Conservation (phyloP, 2,888 invertebrate species). For the Campoletis raptor region DNA sequence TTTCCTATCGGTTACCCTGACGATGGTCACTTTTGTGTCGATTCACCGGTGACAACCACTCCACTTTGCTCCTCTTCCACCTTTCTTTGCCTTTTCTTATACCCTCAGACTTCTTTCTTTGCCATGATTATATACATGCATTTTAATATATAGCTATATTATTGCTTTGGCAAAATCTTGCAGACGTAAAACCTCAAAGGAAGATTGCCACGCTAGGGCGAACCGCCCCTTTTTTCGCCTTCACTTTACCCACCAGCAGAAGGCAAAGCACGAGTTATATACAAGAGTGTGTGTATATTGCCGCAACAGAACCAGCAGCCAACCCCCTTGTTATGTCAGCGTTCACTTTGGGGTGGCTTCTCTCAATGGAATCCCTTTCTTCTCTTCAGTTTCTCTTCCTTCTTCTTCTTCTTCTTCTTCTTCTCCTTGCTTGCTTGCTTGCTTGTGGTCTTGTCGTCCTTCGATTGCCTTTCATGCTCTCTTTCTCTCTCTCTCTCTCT, state of each 20-base stretch:
- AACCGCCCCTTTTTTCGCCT: slow-evolving; percentile 72
- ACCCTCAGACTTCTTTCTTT: slow-evolving; percentile 13
- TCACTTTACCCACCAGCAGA: slow-evolving; percentile 60
- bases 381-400: slow-evolving; percentile 63
- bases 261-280: slow-evolving; percentile 47
- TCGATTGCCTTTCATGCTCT: not conserved
- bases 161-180: slow-evolving; percentile 1
- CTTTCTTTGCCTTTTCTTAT: slow-evolving; percentile 66
- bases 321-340: slow-evolving; percentile 80
- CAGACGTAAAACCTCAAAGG: slow-evolving; percentile 77
- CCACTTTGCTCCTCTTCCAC: slow-evolving; percentile 68
- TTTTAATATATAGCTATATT: not conserved
- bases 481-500: not conserved
- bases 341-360: slow-evolving; percentile 72
- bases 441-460: slow-evolving; percentile 27
- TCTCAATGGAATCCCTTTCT: slow-evolving; percentile 77
- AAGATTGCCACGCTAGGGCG: slow-evolving; percentile 75
- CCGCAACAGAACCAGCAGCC: slow-evolving; percentile 51
- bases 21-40: slow-evolving; percentile 82
- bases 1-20: slow-evolving; percentile 77
- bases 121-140: slow-evolving; percentile 35
- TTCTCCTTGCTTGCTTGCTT: slow-evolving; percentile 2
- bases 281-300: slow-evolving; percentile 22
- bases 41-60: slow-evolving; percentile 67
- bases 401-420: slow-evolving; percentile 47